phyloP scores from a whole-genome alignment of 2,797 vertebrate genomes.

The Hypotaenidia okinawae region DNA sequence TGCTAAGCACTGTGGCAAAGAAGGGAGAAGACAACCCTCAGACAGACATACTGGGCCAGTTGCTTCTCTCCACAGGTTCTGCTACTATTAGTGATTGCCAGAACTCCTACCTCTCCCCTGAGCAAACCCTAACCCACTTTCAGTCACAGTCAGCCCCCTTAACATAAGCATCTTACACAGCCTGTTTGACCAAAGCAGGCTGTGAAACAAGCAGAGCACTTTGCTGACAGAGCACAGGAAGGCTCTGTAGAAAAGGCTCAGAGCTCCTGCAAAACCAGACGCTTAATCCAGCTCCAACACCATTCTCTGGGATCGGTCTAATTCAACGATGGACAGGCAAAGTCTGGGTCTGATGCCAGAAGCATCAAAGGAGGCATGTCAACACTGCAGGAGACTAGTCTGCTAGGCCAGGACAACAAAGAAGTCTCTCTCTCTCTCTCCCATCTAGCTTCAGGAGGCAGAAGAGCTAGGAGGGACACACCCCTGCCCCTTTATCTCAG shows the following conservation, averaged over 20 bases:
- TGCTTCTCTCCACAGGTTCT: background rate
- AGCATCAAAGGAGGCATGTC: background rate
- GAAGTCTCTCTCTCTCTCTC: background rate
- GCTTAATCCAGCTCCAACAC: background rate
- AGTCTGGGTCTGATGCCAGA: background rate
- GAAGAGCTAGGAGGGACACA: background rate
- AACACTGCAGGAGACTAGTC: background rate
- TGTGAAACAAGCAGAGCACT: background rate
- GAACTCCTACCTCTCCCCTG: background rate
- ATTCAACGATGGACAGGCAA: background rate
- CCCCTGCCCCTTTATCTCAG: background rate
- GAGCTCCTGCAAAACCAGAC: background rate
- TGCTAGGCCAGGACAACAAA: background rate
- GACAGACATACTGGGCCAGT: fast-evolving
- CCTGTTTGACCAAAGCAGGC: background rate
- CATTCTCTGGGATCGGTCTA: background rate
- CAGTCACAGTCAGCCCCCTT: background rate
- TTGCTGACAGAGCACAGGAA: background rate
- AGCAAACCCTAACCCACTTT: background rate
- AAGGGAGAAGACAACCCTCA: background rate
- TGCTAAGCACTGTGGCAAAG: background rate
- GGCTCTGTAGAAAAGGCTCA: no score
- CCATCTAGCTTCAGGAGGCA: background rate
- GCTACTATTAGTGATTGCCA: background rate
- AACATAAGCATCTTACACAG: background rate